These are phyloP conservation scores for Palythoa grandiflora DNA, from an alignment of 92 coral and sea anemone genomes.

Conservation along the genomic window DNA sequence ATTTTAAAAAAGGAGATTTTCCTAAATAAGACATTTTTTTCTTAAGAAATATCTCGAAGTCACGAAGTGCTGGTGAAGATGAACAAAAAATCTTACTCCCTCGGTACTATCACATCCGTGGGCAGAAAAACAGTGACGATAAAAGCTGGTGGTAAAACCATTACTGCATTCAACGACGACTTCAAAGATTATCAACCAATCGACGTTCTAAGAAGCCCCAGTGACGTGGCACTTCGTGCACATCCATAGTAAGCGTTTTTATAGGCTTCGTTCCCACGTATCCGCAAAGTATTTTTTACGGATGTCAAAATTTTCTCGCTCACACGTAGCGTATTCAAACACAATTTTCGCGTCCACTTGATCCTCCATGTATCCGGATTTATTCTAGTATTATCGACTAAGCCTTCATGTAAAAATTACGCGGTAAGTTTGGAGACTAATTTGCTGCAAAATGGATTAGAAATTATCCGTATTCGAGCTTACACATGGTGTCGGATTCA, in stretches of 20 bases:
- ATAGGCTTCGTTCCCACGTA: no score
- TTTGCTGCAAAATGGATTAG: no score
- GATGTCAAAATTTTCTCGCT: no score
- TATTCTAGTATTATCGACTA: no score
- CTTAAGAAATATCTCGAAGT: neutral
- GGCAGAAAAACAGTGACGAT: slow-evolving; percentile 15
- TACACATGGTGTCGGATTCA: no score
- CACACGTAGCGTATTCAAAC: no score
- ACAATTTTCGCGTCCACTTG: no score
- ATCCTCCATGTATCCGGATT: no score
- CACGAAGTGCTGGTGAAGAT: slow-evolving; percentile 1
- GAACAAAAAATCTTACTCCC: neutral
- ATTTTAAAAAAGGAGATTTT: neutral
- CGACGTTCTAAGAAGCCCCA: slow-evolving; percentile 1
- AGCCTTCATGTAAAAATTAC: no score
- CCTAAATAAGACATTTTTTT: neutral
- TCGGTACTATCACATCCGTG: neutral
- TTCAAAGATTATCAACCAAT: slow-evolving; percentile 33
- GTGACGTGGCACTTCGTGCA: slow-evolving; percentile 4
- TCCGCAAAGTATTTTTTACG: no score
- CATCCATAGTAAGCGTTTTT: neutral
- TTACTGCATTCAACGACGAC: neutral
- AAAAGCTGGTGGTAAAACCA: neutral
- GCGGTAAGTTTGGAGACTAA: no score
- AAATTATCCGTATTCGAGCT: no score